Evolutionary conservation across 2,888 invertebrate genomes (phyloP), one percentile per base, ranked within the genome.

Genomic region (Eristalinus sepulchralis): DNA sequence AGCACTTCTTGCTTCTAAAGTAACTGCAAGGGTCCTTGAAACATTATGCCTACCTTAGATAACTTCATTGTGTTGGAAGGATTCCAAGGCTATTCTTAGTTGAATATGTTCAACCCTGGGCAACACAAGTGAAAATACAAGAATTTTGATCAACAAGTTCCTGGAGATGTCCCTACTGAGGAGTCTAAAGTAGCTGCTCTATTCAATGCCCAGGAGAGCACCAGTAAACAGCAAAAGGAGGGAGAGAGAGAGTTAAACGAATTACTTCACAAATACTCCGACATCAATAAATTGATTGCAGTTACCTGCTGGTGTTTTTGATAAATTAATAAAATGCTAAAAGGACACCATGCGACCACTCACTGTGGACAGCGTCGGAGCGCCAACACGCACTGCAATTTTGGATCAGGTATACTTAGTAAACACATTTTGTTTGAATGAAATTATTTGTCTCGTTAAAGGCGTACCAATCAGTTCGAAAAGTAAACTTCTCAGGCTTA

Each of bases 341-440:
- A 20, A 2, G 13, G 9, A 53, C 53, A 31, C 13, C 55, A 68
- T 33, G 53, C 53, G 2, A 39, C 31, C 8, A 55, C 76, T 22
- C 8, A 17, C 11, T 78, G 77, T 34, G 53, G 4, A 70, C 77
- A 22, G 70, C 70, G 0, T 4, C 17, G 2, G 78, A 78, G 20
- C 11, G 63, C 11, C n/a, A 20, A 47, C 6, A 2, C 0, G 53
- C 68, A 2, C 17, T 77, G 39, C 22, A 62, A 0, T 57, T 57
- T 5, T 39, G 34, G 36, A 79, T 70, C 6, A 79, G 59, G 78
- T 71, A 59, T 31, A 31, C 57, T 78, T 47, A 71, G 71, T 27
- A n/a, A 31, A 3, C 34, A 31, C 10, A 59, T 59, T 64, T 79
- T 33, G 2, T 57, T 64, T n/a, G n/a, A 71, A 79, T 22, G 59